Evolutionary conservation across 35 echinoderm and acorn worm genomes (phyloP), one percentile per base, ranked within the genome.

Genomic region (Lytechinus variegatus): DNA sequence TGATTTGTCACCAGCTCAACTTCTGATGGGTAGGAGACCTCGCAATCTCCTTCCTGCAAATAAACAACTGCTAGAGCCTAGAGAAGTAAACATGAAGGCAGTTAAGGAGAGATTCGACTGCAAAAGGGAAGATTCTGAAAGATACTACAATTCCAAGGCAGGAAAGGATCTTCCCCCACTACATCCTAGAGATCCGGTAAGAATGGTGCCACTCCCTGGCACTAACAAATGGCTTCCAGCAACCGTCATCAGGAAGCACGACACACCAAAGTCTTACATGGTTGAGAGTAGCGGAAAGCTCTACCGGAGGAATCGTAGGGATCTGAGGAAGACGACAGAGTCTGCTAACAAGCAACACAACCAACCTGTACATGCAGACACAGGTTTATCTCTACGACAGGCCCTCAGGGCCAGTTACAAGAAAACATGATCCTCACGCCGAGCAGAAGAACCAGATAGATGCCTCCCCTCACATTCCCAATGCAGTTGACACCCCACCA

Each of bases 1-100:
- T 90, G 91, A 93, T 52, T 55, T 95, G 53, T 98, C 95, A 54
- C 97, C 97, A 58, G 87, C 96, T 27, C 97, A 98, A 86, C 95
- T 97, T 2, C 53, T 97, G 7, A 98, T 98, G 96, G 94, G 95
- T n/a, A 92, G 97, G 19, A 95, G 97, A 87, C 96, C 96, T 6
- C 27, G 97, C 28, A 97, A 96, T 94, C 13, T 53, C 28, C 54
- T 97, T 3, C 97, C 96, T 12, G 89, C 95, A 13, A 86, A 66
- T 12, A 95, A 95, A 86, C 19, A 95, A 29, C 95, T 98, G 1
- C 95, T 98, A 0, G 94, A 96, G 54, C 96, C 94, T 27, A 95
- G 95, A 52, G 51, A 87, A 9, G 9, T 54, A 0, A 89, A 95
- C 79, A 51, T 86, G 6, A 86, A 56, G 10, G 94, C 95, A 33